Conservation (phyloP, 1,140 invertebrate species). For the Brachystomella parvula region DNA sequence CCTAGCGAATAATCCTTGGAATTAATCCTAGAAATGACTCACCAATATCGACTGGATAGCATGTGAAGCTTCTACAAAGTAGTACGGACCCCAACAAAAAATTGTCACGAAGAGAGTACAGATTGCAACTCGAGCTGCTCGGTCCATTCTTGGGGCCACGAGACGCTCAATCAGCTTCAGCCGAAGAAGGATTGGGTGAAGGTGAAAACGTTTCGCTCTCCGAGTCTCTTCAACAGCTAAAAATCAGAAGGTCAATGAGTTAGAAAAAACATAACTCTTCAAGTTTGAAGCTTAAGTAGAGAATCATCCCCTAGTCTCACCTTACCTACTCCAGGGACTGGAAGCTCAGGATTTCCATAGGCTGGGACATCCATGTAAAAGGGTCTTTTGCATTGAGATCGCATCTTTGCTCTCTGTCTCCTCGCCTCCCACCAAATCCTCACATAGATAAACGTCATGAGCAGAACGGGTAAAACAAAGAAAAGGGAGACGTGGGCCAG, state of each 20-base stretch:
- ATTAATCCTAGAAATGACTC: background rate
- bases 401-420: slow-evolving; percentile 19
- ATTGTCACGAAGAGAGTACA: slow-evolving; percentile 22
- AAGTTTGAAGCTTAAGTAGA: no score
- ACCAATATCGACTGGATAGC: slow-evolving; percentile 15
- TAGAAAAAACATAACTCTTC: background rate
- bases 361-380: slow-evolving; percentile 9
- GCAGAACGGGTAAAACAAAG: slow-evolving; percentile 24
- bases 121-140: slow-evolving; percentile 23
- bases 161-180: slow-evolving; percentile 24
- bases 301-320: no score
- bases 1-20: background rate
- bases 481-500: slow-evolving; percentile 15
- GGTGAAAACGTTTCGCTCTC: slow-evolving; percentile 5
- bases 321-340: background rate
- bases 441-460: slow-evolving; percentile 29
- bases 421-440: slow-evolving; percentile 26
- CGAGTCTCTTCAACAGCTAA: slow-evolving; percentile 2
- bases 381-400: slow-evolving; percentile 19
- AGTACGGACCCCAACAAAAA: slow-evolving; percentile 25
- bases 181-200: slow-evolving; percentile 9
- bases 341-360: background rate
- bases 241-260: slow-evolving; percentile 7
- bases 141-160: slow-evolving; percentile 9
- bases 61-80: slow-evolving; percentile 11